These are phyloP conservation scores for Gnathochromis pfefferi DNA, from an alignment of 2,113 vertebrate species.

Conservation along the genomic window DNA sequence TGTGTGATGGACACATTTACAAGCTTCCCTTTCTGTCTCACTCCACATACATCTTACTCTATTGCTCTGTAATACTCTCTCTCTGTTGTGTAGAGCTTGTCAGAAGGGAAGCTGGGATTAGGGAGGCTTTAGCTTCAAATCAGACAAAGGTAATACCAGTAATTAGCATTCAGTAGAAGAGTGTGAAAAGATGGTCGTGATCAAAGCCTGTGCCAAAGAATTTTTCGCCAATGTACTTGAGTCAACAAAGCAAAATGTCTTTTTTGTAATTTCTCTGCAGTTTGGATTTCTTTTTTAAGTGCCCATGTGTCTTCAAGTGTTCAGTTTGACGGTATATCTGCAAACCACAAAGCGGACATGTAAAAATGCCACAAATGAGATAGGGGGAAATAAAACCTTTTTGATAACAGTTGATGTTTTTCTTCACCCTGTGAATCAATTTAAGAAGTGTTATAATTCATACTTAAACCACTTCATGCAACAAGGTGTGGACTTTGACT, in stretches of 20 bases:
- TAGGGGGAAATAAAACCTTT: not conserved
- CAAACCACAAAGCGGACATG: not conserved
- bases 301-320: not conserved
- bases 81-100: slow-evolving; percentile 30
- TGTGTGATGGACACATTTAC: not conserved
- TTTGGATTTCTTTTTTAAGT: not conserved
- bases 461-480: slow-evolving; percentile 9
- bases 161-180: slow-evolving; percentile 34
- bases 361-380: not conserved
- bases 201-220: not conserved
- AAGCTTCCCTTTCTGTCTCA: not conserved
- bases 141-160: slow-evolving; percentile 42
- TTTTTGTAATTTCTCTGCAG: not conserved
- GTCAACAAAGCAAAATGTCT: not conserved
- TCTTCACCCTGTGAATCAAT: not conserved
- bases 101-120: slow-evolving; percentile 33
- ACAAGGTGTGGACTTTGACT: slow-evolving; percentile 42
- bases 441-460: not conserved
- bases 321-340: not conserved
- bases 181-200: slow-evolving; percentile 3
- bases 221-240: not conserved
- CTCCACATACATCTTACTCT: not conserved
- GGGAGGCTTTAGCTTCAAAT: slow-evolving; percentile 31
- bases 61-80: not conserved
- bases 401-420: not conserved